Percentiles rank a stretch among this genome's conserved stretches.
phyloP scores from a whole-genome alignment of 1,140 invertebrate genomes.

The Pseudomyrmex dendroicus region DNA sequence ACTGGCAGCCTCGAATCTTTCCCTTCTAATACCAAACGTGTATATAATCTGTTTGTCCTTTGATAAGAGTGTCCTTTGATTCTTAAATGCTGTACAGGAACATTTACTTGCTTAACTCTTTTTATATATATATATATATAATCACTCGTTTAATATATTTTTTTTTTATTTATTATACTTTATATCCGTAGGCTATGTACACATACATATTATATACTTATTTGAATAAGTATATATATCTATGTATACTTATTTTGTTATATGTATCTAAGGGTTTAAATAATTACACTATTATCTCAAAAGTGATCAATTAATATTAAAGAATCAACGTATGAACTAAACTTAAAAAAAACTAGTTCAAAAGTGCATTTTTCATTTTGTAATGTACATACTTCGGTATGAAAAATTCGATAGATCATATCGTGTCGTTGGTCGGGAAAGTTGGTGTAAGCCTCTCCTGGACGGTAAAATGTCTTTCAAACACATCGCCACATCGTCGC shows the following conservation, averaged over 20 bases:
- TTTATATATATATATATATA: constrained; percentile 31
- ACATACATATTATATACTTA: constrained; percentile 62
- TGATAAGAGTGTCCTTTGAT: constrained; percentile 83
- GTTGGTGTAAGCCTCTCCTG: constrained; percentile 70
- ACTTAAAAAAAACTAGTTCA: constrained; percentile 75
- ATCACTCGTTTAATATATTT: constrained; percentile 67
- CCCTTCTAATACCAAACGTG: constrained; percentile 81
- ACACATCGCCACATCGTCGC: constrained; percentile 23
- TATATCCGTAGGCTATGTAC: constrained; percentile 63
- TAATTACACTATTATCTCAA: constrained; percentile 68
- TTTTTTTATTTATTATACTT: constrained; percentile 68
- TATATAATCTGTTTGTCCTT: constrained; percentile 52
- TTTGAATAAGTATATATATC: constrained; percentile 71
- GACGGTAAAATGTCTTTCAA: constrained; percentile 71
- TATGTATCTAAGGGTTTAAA: constrained; percentile 73
- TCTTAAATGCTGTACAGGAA: constrained; percentile 86
- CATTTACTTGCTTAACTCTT: constrained; percentile 83
- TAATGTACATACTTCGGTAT: constrained; percentile 49
- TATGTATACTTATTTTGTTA: constrained; percentile 52
- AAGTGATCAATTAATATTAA: constrained; percentile 65
- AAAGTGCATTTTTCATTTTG: constrained; percentile 68
- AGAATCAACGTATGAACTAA: constrained; percentile 66
- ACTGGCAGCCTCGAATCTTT: constrained; percentile 77
- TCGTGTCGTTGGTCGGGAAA: constrained; percentile 71
- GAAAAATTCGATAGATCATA: constrained; percentile 54